Evolutionary conservation across 2,797 vertebrate genomes (phyloP).

Genomic region (Limnodromus scolopaceus): DNA sequence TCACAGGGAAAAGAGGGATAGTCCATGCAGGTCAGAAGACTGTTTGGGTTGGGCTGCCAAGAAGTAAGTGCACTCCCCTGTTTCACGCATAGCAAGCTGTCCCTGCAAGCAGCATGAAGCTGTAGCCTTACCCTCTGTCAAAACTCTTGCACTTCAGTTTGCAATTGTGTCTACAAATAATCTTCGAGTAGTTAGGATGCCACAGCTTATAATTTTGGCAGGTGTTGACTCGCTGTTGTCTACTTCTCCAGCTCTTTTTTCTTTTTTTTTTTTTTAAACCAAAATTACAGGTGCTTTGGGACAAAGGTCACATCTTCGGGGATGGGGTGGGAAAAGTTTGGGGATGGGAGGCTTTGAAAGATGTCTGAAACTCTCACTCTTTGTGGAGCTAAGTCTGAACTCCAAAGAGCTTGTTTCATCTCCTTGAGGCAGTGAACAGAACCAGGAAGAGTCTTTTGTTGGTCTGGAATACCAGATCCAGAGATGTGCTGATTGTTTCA

Average conservation of each 20-base stretch:
- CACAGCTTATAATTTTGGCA: not conserved
- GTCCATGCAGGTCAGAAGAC: conserved; percentile 55
- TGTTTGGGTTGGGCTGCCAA: conserved; percentile 46
- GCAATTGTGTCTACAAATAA: not conserved
- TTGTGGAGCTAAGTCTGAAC: not conserved
- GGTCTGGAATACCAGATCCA: not conserved
- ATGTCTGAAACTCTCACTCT: not conserved
- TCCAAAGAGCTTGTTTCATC: not conserved
- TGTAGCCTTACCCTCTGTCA: not conserved
- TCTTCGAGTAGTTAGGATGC: not conserved
- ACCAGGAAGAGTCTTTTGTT: not conserved
- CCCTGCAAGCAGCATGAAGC: not conserved
- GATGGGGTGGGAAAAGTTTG: not conserved
- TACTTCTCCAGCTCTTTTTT: not conserved
- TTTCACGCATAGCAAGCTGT: not conserved
- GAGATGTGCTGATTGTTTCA: not conserved
- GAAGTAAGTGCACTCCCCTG: conserved; percentile 25
- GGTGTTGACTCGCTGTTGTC: not conserved
- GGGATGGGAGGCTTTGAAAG: not conserved
- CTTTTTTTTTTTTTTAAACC: not conserved
- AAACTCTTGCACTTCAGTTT: not conserved
- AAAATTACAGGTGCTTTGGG: not conserved
- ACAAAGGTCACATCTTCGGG: not conserved
- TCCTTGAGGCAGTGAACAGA: not conserved
- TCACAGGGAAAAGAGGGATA: conserved; percentile 48